Base-by-base conservation (phyloP, 2,888 invertebrate genomes). In the Alsophila aescularia region DNA sequence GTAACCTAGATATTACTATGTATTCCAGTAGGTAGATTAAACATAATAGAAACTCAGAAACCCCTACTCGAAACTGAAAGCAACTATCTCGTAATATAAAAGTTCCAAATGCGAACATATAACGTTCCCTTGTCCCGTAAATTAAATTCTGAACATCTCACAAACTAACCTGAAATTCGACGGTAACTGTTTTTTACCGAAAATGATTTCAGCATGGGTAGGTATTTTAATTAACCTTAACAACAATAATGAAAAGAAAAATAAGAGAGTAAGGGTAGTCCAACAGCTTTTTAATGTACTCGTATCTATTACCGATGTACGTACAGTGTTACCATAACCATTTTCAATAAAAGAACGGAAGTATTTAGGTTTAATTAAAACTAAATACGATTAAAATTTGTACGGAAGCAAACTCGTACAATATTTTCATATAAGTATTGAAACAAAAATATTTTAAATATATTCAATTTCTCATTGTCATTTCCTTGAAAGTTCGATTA, bases 221-320 rank as follows among this genome's bases (percentile, higher is more conserved):
- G 51, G 53, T 52, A 37, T 49, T 54, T 57, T 54, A 60, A 60
- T 57, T 60, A 57, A 60, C 48, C 41, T 53, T 34, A 44, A 42
- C 32, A 32, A 18, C 18, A 18, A 2, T 18, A 18, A 18, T 4
- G 18, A 4, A 18, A 18, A 4, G 5, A 18, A 18, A 2, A 18
- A 5, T 18, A 18, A 18, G 18, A 5, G n/a, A n/a, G n/a, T n/a
- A n/a, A n/a, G n/a, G n/a, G n/a, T n/a, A n/a, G n/a, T n/a, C n/a
- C n/a, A n/a, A n/a, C n/a, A n/a, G n/a, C n/a, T n/a, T n/a, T n/a
- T n/a, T n/a, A n/a, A n/a, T n/a, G n/a, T n/a, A n/a, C n/a, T n/a
- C n/a, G n/a, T n/a, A n/a, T n/a, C n/a, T n/a, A n/a, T n/a, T n/a
- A n/a, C n/a, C n/a, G n/a, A n/a, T n/a, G n/a, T n/a, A n/a, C n/a